Evolutionary conservation across 2,797 vertebrate species (phyloP), one percentile per base, ranked within the genome.

Genomic region (Molossus molossus): DNA sequence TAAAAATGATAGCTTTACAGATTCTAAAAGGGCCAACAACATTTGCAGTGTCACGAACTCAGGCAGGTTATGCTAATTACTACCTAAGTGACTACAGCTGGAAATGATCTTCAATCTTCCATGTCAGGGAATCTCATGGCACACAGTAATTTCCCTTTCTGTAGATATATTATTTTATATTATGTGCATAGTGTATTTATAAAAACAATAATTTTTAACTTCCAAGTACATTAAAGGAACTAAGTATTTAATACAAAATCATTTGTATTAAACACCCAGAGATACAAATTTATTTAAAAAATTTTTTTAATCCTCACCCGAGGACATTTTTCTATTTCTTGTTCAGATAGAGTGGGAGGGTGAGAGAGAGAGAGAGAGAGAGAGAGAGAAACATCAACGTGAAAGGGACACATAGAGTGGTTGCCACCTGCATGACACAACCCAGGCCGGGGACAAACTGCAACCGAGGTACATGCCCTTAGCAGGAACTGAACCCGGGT

Each of bases 1-100:
- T 96, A 29, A 1, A 94, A 97, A 79, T 79, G 67, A 95, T 94
- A 95, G 55, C 53, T 93, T 95, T 95, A 67, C 55, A 95, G 89
- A 55, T 62, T 91, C 62, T 89, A 92, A 62, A 65, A 94, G n/a
- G 57, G 53, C 37, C 69, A 70, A 70, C 50, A 96, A 81, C 89
- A 94, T 14, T 90, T 21, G 77, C 80, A 55, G 64, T 40, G 14
- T 13, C 64, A 50, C 87, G 82, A 53, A 9, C 12, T 0, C 20
- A 23, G 73, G 58, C 6, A 58, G 69, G 53, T 84, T 92, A 93
- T 0, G 29, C 55, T 75, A 79, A 64, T 58, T 85, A n/a, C 50
- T 76, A 37, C 13, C 10, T 76, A 72, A 90, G 29, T 27, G 13
- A 37, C 9, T 55, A 48, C 69, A 87, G 37, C 13, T 76, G 67